Base-by-base conservation (phyloP, 1,140 invertebrate species). In the Idris sp. region DNA sequence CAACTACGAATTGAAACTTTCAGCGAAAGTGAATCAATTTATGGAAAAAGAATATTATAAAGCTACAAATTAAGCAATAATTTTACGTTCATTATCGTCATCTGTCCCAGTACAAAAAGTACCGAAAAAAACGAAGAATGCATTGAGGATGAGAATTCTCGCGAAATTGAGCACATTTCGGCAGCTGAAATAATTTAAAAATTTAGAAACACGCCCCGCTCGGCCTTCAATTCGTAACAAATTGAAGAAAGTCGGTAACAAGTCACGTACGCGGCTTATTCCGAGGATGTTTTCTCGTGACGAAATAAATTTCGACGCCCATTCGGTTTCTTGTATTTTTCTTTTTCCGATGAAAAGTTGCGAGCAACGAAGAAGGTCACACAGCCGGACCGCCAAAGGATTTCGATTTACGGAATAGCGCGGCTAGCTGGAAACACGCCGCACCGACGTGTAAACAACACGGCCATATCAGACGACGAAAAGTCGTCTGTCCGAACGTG, bases 201-300 rank as follows among this genome's bases (percentile, higher is more conserved):
- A n/a, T n/a, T n/a, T n/a, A n/a, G n/a, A n/a, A n/a, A n/a, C n/a
- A n/a, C n/a, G n/a, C n/a, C n/a, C n/a, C 7, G 41, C 13, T 51
- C 19, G 35, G 14, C 33, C 33, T 25, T 41, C 38, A 48, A 65
- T 54, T 54, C 61, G 16, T 38, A 40, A 69, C 46, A 62, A 54
- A 71, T 71, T 61, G 67, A 56, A 35, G 33, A 15, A 43, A 64
- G 14, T 64, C 25, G 31, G n/a, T 54, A 58, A 58, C 51, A 58
- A 58, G 68, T 72, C 68, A 64, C 68, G 68, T 67, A 61, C 41
- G 36, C 46, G 61, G 61, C 71, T 67, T 59, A 73, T 73, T 73
- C 14, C 44, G 41, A 36, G 35, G 58, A 59, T 64, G 51, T 75
- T 75, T 65, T 35, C 18, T 46, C 53, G 73, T 28, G 59, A 44